Conservation (phyloP, 2,888 invertebrate species). For the Archips xylosteana region DNA sequence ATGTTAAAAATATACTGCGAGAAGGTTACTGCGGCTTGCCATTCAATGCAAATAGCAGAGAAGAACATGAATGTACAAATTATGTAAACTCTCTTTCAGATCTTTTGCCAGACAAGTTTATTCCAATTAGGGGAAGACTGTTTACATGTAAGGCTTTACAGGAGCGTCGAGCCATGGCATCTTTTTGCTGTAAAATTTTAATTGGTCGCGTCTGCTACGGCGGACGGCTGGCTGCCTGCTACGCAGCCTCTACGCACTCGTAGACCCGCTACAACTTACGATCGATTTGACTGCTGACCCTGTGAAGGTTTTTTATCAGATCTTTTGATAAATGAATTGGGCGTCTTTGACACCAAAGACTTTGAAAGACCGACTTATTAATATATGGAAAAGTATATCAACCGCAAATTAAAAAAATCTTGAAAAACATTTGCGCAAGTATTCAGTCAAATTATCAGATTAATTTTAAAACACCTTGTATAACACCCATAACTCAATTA, state of each 20-base stretch:
- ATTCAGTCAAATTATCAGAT: too few relatives aligned
- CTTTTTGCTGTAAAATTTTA: constrained; percentile 37
- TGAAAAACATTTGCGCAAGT: too few relatives aligned
- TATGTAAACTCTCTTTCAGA: background rate
- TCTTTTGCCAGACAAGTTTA: background rate
- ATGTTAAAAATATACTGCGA: background rate
- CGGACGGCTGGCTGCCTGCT: background rate
- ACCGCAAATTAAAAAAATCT: too few relatives aligned
- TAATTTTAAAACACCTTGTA: too few relatives aligned
- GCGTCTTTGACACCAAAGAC: too few relatives aligned
- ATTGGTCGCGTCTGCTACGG: constrained; percentile 30
- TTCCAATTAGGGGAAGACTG: constrained; percentile 23
- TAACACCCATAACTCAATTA: too few relatives aligned
- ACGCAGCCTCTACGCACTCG: constrained; percentile 23
- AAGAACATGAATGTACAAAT: background rate
- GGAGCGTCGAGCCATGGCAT: constrained; percentile 19
- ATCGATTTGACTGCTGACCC: too few relatives aligned
- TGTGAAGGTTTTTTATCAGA: too few relatives aligned
- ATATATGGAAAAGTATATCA: too few relatives aligned
- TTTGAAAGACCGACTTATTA: too few relatives aligned
- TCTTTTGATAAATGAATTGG: too few relatives aligned
- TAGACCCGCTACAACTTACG: constrained; percentile 20
- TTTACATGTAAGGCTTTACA: constrained; percentile 28
- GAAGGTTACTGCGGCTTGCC: background rate
- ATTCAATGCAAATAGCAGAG: too few relatives aligned